phyloP scores from a whole-genome alignment of 2,797 vertebrate species.

The Emydoidea blandingii region DNA sequence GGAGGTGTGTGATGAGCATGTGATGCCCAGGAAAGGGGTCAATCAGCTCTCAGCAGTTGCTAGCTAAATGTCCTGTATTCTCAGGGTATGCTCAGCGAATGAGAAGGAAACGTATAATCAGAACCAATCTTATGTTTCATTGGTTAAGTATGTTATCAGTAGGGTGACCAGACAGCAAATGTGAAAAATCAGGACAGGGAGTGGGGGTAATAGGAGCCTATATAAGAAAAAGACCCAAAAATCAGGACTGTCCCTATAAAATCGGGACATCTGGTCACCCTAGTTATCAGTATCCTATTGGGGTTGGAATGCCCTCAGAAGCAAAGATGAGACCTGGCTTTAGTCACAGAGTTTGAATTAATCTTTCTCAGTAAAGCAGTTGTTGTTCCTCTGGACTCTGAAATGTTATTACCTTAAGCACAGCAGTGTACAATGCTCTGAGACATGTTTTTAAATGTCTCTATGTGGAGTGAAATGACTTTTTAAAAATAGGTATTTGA shows the following conservation, averaged over 20 bases:
- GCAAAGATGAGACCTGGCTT: slow-evolving; percentile 2
- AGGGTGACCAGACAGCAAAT: too few species aligned
- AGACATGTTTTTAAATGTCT: neutral
- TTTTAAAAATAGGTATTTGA: neutral
- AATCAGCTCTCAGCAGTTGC: neutral
- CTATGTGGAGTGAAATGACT: neutral
- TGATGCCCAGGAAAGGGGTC: neutral
- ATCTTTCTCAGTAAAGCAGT: neutral
- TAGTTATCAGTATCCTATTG: neutral
- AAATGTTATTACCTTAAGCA: neutral
- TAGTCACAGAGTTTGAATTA: neutral
- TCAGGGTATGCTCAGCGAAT: accelerated
- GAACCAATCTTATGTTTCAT: neutral
- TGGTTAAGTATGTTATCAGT: neutral
- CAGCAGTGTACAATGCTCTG: neutral
- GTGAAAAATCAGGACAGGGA: too few species aligned
- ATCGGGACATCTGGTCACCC: too few species aligned
- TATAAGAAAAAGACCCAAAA: too few species aligned
- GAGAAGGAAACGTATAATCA: neutral
- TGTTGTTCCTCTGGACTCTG: neutral
- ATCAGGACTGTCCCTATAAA: too few species aligned
- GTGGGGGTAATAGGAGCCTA: too few species aligned
- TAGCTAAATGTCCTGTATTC: neutral
- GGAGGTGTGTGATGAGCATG: accelerated
- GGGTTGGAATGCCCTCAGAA: slow-evolving; percentile 6